Conservation (phyloP, 2,113 vertebrate species). For the Malurus elegans region DNA sequence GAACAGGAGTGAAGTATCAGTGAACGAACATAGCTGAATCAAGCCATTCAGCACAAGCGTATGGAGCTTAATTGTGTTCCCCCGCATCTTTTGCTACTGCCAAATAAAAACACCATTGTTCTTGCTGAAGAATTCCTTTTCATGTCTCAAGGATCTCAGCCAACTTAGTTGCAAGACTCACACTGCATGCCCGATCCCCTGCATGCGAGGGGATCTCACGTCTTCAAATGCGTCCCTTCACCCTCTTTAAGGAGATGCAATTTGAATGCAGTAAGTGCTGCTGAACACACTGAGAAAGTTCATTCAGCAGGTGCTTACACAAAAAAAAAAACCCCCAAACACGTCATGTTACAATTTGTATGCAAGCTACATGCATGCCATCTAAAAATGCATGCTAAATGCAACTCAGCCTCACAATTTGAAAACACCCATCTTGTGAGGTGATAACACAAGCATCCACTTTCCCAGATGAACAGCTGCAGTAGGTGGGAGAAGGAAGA, state of each 20-base stretch:
- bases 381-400: slow-evolving; percentile 9
- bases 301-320: slow-evolving; percentile 12
- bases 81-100: slow-evolving; percentile 68
- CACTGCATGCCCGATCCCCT: slow-evolving; percentile 42
- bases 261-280: slow-evolving; percentile 53
- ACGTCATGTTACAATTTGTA: background rate
- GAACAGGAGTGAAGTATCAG: slow-evolving; percentile 53
- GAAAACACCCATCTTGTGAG: slow-evolving; percentile 43
- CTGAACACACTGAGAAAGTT: slow-evolving; percentile 35
- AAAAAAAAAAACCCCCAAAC: background rate
- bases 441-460: slow-evolving; percentile 39
- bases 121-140: slow-evolving; percentile 75
- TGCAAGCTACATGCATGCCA: background rate
- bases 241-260: background rate
- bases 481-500: background rate
- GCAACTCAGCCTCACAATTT: background rate
- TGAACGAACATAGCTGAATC: slow-evolving; percentile 67
- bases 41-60: slow-evolving; percentile 71
- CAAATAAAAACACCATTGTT: slow-evolving; percentile 76
- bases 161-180: slow-evolving; percentile 77
- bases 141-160: slow-evolving; percentile 68
- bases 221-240: slow-evolving; percentile 43
- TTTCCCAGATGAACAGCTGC: slow-evolving; percentile 51
- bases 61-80: slow-evolving; percentile 70
- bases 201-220: slow-evolving; percentile 46